phyloP scores from a whole-genome alignment of 2,888 invertebrate genomes.

The Phyllotreta cruciferae region DNA sequence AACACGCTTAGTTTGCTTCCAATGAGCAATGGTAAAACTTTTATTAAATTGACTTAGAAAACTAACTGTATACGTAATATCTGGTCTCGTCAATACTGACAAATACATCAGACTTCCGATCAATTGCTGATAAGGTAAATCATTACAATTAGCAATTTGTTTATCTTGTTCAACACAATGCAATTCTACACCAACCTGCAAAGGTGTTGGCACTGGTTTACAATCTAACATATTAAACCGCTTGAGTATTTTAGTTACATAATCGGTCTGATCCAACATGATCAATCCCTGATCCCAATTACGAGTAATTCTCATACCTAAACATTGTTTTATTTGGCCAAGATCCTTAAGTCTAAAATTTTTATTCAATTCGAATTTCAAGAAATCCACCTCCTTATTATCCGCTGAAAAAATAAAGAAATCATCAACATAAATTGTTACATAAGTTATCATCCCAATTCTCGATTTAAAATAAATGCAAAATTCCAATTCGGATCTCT shows the following conservation, averaged over 20 bases:
- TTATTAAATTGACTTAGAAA: constrained; percentile 39
- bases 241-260: constrained; percentile 31
- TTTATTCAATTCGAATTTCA: constrained; percentile 28
- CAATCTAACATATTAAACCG: constrained; percentile 23
- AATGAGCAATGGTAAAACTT: constrained; percentile 36
- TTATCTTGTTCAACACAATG: constrained; percentile 13
- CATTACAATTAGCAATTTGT: neutral
- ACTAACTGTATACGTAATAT: constrained; percentile 40
- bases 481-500: constrained; percentile 38
- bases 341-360: too few species aligned
- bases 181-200: constrained; percentile 19
- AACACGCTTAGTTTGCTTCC: constrained; percentile 29
- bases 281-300: constrained; percentile 27
- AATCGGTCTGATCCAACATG: constrained; percentile 35
- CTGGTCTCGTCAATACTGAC: constrained; percentile 39
- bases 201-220: constrained; percentile 25
- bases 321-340: too few species aligned
- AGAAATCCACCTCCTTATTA: constrained; percentile 18
- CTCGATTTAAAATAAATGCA: constrained; percentile 37
- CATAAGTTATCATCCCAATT: constrained; percentile 26
- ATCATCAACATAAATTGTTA: constrained; percentile 37
- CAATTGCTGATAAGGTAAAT: constrained; percentile 33
- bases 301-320: constrained; percentile 29
- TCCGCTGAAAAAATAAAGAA: constrained; percentile 40
- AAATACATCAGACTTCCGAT: constrained; percentile 37